Evolutionary conservation across 1,140 invertebrate species (phyloP).

Genomic region (Grapholita molesta): DNA sequence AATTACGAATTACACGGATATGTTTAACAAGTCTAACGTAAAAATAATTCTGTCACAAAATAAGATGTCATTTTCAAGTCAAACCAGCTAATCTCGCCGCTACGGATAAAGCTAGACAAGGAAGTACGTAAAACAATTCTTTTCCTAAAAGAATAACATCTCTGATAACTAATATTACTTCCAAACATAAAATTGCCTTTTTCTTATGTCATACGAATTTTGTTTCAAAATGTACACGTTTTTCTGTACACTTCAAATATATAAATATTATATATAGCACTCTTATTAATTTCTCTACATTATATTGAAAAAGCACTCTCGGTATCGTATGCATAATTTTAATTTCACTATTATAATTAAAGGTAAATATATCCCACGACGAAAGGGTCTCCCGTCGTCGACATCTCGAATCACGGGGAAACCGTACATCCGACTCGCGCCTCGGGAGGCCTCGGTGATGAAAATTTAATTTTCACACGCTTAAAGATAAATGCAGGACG

Average conservation of each 20-base stretch:
- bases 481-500: conserved; percentile 65
- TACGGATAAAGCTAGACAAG: conserved; percentile 47
- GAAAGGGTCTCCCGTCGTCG: neutral
- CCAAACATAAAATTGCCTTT: conserved; percentile 2
- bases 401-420: neutral
- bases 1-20: conserved; percentile 4
- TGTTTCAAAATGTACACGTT: conserved; percentile 44
- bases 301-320: conserved; percentile 67
- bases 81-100: neutral
- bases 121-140: conserved; percentile 65
- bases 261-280: conserved; percentile 35
- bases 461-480: conserved; percentile 62
- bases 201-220: conserved; percentile 28
- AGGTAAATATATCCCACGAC: neutral
- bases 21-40: conserved; percentile 8
- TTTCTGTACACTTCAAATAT: conserved; percentile 34
- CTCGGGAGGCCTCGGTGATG: conserved; percentile 53
- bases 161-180: neutral
- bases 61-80: neutral
- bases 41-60: conserved; percentile 11
- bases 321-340: conserved; percentile 37
- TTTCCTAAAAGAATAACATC: conserved; percentile 74
- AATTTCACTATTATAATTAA: conserved; percentile 18
- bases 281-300: conserved; percentile 30
- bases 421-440: neutral